Evolutionary conservation across 2,113 vertebrate species (phyloP).

Genomic region (Phasianus colchicus): DNA sequence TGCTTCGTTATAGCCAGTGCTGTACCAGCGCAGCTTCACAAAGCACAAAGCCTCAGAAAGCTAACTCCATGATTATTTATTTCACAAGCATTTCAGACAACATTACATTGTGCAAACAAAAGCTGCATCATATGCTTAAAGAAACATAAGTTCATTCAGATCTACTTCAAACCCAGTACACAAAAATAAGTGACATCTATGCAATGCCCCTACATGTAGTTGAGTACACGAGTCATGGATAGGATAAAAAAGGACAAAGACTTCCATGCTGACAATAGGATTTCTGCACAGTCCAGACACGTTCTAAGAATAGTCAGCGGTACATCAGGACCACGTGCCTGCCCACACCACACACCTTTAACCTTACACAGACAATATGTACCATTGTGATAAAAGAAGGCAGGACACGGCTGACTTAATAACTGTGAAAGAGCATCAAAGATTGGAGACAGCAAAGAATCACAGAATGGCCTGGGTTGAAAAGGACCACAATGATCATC

Average conservation of each 20-base stretch:
- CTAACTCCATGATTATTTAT: not conserved
- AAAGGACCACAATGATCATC: too few species aligned
- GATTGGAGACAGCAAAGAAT: not conserved
- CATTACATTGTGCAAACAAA: not conserved
- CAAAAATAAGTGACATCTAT: not conserved
- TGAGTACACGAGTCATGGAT: rapidly evolving
- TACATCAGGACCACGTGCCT: not conserved
- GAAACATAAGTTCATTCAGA: not conserved
- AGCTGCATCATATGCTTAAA: not conserved
- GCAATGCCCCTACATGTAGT: not conserved
- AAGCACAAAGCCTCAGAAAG: not conserved
- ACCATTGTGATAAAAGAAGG: not conserved
- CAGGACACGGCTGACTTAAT: not conserved
- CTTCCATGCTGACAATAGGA: not conserved
- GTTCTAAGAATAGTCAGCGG: not conserved
- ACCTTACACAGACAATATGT: not conserved
- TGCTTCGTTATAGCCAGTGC: not conserved
- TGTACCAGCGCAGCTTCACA: not conserved
- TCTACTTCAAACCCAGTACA: not conserved
- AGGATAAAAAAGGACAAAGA: not conserved
- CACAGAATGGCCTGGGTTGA: too few species aligned
- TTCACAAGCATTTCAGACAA: not conserved
- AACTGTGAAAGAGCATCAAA: not conserved
- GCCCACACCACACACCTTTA: not conserved
- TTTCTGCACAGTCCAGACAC: not conserved